Evolutionary conservation across 1,140 invertebrate genomes (phyloP).

Genomic region (Bombus sylvicola): DNA sequence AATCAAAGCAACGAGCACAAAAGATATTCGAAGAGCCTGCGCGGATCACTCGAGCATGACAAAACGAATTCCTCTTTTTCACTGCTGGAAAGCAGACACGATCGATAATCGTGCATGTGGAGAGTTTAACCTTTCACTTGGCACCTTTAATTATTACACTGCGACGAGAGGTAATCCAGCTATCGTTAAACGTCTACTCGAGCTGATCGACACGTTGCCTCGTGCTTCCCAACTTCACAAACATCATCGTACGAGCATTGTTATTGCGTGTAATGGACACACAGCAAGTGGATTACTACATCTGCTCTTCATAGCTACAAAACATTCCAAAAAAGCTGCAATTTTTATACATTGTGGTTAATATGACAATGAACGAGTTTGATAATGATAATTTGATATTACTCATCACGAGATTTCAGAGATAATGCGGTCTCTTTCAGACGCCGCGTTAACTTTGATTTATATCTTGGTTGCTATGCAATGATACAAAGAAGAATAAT

Average conservation of each 20-base stretch:
- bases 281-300: neutral
- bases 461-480: no score
- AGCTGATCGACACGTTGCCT: neutral
- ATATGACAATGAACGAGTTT: neutral
- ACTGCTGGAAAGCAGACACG: neutral
- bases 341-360: neutral
- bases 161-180: neutral
- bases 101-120: constrained; percentile 43
- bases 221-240: neutral
- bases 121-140: constrained; percentile 39
- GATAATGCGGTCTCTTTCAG: no score
- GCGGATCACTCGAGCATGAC: constrained; percentile 2
- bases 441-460: no score
- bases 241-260: neutral
- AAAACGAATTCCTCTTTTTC: constrained; percentile 36
- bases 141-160: constrained; percentile 33
- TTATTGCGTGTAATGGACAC: neutral
- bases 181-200: neutral
- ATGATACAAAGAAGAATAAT: no score
- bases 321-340: neutral
- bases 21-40: constrained; percentile 3
- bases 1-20: neutral
- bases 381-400: no score
- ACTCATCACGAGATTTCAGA: no score
- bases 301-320: neutral